A percentile compares a stretch with the other conserved stretches of the same genome.
phyloP scores from a whole-genome alignment of 2,113 vertebrate genomes.

The Limnothrissa miodon region DNA sequence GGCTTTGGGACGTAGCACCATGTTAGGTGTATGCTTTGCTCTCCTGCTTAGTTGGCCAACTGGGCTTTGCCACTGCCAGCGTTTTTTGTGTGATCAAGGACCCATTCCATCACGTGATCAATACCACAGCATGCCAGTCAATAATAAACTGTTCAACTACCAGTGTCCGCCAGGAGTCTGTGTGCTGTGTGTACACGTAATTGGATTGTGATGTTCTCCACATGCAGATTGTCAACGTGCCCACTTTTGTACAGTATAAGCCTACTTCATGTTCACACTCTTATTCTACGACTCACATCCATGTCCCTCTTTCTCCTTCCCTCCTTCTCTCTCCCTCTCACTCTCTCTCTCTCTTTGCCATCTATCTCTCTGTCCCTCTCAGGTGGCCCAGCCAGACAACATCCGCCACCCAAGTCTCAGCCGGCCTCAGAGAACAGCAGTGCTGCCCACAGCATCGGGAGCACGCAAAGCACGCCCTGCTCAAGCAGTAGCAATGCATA shows the following conservation, averaged over 20 bases:
- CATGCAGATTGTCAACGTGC: background rate
- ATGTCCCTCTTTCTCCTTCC: background rate
- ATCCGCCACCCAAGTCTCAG: slow-evolving; percentile 78
- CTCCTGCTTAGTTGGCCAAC: background rate
- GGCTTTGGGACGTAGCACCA: background rate
- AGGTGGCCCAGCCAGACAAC: slow-evolving; percentile 78
- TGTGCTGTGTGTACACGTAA: background rate
- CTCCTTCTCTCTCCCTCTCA: background rate
- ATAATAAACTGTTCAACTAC: too few species aligned
- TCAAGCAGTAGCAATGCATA: slow-evolving; percentile 93
- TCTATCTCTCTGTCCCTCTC: slow-evolving; percentile 26
- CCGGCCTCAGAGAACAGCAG: slow-evolving; percentile 93
- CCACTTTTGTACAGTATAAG: background rate
- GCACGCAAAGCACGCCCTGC: slow-evolving; percentile 94
- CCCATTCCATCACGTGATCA: background rate
- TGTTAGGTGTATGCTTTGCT: background rate
- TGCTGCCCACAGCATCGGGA: slow-evolving; percentile 89
- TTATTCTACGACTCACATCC: background rate
- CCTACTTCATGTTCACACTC: background rate
- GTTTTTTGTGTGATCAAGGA: background rate
- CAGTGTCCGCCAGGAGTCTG: background rate
- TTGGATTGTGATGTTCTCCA: background rate
- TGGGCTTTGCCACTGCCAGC: background rate
- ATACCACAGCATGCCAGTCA: background rate
- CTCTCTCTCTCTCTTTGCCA: background rate